Percentiles rank a stretch among this genome's conserved stretches.
phyloP scores from a whole-genome alignment of 2,113 vertebrate genomes.

The Mus pahari region DNA sequence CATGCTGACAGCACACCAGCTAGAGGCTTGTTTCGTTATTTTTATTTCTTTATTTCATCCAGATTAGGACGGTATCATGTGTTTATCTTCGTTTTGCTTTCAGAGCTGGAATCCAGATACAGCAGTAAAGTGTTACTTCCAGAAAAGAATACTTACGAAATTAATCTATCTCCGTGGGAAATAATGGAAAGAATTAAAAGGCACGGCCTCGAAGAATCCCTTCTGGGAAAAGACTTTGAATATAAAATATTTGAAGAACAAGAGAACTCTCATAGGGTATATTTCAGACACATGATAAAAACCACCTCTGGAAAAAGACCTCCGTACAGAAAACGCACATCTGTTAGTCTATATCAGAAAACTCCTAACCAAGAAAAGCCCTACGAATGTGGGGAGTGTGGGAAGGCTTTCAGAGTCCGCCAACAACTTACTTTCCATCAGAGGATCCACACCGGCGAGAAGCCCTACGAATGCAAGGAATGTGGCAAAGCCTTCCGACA shows the following conservation, averaged over 20 bases:
- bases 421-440: conserved; percentile 82
- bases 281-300: conserved; percentile 66
- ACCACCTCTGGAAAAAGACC: conserved; percentile 50
- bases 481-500: conserved; percentile 82
- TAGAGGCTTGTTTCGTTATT: not conserved
- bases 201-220: conserved; percentile 35
- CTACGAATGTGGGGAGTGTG: conserved; percentile 75
- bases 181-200: conserved; percentile 68
- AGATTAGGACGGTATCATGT: conserved; percentile 16
- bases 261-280: not conserved
- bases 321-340: conserved; percentile 44
- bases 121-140: conserved; percentile 63
- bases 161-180: conserved; percentile 70
- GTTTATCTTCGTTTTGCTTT: conserved; percentile 58
- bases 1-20: not conserved
- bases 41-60: conserved; percentile 48
- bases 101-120: conserved; percentile 67
- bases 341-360: conserved; percentile 63
- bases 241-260: conserved; percentile 63
- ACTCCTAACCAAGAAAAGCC: conserved; percentile 76
- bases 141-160: conserved; percentile 67
- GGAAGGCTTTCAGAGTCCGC: conserved; percentile 80
- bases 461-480: conserved; percentile 78
- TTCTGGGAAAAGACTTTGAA: conserved; percentile 56
- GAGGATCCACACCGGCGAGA: conserved; percentile 82